These are phyloP conservation scores for Drosophila mojavensis DNA, from an alignment of 1,140 invertebrate genomes.

Conservation along the genomic window DNA sequence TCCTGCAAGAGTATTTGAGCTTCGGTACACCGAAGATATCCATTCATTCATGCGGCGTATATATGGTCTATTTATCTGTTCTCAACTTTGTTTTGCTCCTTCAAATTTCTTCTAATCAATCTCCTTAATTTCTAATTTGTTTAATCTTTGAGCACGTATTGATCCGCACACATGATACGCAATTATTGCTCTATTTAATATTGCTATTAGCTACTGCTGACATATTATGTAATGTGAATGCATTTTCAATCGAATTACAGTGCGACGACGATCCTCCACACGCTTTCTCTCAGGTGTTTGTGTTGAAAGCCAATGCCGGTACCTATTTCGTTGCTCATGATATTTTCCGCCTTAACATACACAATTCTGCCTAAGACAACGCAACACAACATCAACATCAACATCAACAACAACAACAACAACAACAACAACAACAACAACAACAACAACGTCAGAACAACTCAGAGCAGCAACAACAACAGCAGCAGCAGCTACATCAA, in stretches of 20 bases:
- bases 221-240: background rate
- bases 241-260: constrained; percentile 86
- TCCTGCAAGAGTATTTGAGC: constrained; percentile 11
- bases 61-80: background rate
- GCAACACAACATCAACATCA: background rate
- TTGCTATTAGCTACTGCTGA: background rate
- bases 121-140: background rate
- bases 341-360: constrained; percentile 95
- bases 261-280: constrained; percentile 97
- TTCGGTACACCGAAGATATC: constrained; percentile 8
- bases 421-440: constrained; percentile 2
- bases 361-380: constrained; percentile 88
- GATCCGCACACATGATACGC: background rate
- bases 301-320: constrained; percentile 92
- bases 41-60: background rate
- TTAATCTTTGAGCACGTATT: background rate
- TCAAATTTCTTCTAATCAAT: background rate
- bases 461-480: constrained; percentile 2
- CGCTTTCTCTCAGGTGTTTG: constrained; percentile 94
- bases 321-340: constrained; percentile 96
- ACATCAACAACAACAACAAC: background rate
- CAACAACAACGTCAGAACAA: constrained; percentile 1
- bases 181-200: background rate
- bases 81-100: background rate
- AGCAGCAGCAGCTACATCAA: constrained; percentile 9